These are phyloP conservation scores for Apis dorsata DNA, from an alignment of 1,140 invertebrate species.

Conservation along the genomic window DNA sequence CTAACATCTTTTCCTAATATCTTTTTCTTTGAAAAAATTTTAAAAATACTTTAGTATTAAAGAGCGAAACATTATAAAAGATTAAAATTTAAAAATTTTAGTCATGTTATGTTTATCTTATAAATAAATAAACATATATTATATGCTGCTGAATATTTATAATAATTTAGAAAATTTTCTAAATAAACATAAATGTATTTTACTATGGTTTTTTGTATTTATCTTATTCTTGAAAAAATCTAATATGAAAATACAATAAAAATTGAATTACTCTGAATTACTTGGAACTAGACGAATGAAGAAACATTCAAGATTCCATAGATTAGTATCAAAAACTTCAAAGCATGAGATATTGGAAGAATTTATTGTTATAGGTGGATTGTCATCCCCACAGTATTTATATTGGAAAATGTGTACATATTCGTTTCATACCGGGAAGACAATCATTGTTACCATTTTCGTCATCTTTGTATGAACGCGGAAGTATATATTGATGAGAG, in stretches of 20 bases:
- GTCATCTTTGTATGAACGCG: not conserved
- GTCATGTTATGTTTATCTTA: no score
- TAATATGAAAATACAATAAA: not conserved
- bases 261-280: not conserved
- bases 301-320: not conserved
- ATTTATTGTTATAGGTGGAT: constrained; percentile 14
- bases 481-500: constrained; percentile 8
- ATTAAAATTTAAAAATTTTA: no score
- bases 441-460: not conserved
- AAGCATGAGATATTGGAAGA: not conserved
- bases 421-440: not conserved
- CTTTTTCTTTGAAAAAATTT: no score
- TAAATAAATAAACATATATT: no score
- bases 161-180: no score
- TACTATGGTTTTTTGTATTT: not conserved
- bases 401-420: constrained; percentile 27
- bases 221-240: no score
- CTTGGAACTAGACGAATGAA: no score
- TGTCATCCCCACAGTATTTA: not conserved
- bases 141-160: no score
- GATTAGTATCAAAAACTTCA: not conserved
- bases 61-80: no score
- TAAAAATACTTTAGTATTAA: no score
- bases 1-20: no score
- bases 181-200: no score